Evolutionary conservation across 2,113 vertebrate species (phyloP).

Genomic region (Mesembrinibis cayennensis): DNA sequence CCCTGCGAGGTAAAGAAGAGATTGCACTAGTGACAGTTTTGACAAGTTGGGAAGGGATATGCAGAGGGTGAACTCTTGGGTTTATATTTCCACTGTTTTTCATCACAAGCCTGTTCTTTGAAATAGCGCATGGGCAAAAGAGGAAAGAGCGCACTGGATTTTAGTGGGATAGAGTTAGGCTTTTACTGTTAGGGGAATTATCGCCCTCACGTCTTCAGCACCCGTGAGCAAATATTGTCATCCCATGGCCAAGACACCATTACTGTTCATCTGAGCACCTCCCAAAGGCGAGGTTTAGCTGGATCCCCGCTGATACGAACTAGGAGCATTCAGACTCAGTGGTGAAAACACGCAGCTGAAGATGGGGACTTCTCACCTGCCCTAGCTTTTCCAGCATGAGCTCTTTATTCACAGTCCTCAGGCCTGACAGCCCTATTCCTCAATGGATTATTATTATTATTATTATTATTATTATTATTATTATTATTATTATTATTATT

Average conservation of each 20-base stretch:
- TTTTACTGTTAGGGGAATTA: neutral
- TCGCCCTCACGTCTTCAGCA: neutral
- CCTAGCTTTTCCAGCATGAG: neutral
- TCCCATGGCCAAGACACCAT: neutral
- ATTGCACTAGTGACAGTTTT: neutral
- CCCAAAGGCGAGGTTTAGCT: neutral
- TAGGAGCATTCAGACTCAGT: neutral
- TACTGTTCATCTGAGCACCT: neutral
- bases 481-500: neutral
- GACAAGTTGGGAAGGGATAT: neutral
- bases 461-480: neutral
- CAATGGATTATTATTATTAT: neutral
- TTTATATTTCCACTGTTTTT: neutral
- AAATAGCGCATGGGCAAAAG: neutral
- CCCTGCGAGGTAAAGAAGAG: neutral
- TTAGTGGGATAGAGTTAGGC: neutral
- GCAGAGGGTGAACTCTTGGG: neutral
- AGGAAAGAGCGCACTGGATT: neutral
- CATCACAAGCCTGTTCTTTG: neutral
- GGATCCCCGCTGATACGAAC: accelerated
- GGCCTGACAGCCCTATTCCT: neutral
- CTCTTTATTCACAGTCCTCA: neutral
- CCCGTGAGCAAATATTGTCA: neutral
- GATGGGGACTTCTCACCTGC: neutral
- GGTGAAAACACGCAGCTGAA: neutral